Percentiles rank a stretch among this genome's conserved stretches.
Evolutionary conservation across 2,888 invertebrate species (phyloP).

Genomic region (Clivina fossor): DNA sequence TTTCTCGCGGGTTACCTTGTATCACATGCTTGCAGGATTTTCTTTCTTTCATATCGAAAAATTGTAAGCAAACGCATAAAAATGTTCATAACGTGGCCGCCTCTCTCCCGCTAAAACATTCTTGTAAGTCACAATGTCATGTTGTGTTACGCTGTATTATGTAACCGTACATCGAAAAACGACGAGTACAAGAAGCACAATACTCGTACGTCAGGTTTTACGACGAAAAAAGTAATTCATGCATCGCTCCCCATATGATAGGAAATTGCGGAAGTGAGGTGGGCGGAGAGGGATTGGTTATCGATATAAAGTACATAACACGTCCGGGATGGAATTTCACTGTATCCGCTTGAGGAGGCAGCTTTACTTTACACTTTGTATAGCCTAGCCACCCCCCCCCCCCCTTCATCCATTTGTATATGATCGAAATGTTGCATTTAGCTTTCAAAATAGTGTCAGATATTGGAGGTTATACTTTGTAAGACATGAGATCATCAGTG

Average conservation of each 20-base stretch:
- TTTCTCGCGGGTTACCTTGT: no score
- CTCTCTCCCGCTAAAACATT: slow-evolving; percentile 10
- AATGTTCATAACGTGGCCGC: no score
- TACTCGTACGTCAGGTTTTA: slow-evolving; percentile 11
- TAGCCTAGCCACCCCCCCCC: neutral
- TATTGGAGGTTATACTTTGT: no score
- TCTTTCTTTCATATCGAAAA: no score
- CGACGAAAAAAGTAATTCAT: slow-evolving; percentile 21
- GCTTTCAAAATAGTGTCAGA: no score
- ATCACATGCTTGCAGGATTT: no score
- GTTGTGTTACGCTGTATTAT: no score
- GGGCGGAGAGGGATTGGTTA: slow-evolving; percentile 1
- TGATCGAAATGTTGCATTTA: no score
- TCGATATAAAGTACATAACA: slow-evolving; percentile 6
- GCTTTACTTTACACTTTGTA: neutral
- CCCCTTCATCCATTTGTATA: no score
- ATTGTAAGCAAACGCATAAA: no score
- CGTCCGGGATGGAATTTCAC: neutral
- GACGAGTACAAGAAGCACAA: neutral
- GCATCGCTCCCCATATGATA: slow-evolving; percentile 2
- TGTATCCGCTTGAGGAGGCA: neutral
- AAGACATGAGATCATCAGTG: no score
- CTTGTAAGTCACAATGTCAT: slow-evolving; percentile 1
- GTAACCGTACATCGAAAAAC: neutral
- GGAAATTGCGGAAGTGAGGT: slow-evolving; percentile 3